A percentile compares a stretch with the other conserved stretches of the same genome.
Conservation (phyloP, 2,113 vertebrate species). For the Vireo altiloquus region DNA sequence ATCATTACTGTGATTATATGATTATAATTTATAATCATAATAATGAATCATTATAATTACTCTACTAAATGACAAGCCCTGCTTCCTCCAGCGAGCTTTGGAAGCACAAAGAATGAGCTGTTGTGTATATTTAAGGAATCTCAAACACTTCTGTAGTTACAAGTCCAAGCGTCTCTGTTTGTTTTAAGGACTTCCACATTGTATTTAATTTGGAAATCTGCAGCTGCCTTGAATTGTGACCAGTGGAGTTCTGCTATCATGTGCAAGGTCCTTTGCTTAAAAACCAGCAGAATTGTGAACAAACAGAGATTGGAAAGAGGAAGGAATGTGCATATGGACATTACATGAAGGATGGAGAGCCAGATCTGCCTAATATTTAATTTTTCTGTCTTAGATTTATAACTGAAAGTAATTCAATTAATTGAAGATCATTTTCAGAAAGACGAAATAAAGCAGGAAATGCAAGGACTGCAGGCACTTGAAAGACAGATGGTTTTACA, state of each 20-base stretch:
- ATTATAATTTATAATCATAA: slow-evolving; percentile 62
- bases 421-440: slow-evolving; percentile 1
- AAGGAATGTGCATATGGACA: neutral
- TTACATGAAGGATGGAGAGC: neutral
- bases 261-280: neutral
- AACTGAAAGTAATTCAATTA: neutral
- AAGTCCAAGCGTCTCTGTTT: neutral
- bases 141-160: neutral
- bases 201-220: neutral
- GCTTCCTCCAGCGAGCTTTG: neutral
- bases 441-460: neutral
- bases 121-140: slow-evolving; percentile 11
- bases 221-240: slow-evolving; percentile 27
- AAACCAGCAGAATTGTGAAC: neutral
- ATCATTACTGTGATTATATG: slow-evolving; percentile 54
- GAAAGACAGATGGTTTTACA: neutral
- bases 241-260: neutral
- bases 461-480: neutral
- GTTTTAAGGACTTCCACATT: slow-evolving; percentile 12
- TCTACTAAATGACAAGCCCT: slow-evolving; percentile 32
- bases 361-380: neutral
- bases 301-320: neutral
- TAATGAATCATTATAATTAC: slow-evolving; percentile 63
- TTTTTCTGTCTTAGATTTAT: slow-evolving; percentile 1
- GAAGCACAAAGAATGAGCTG: slow-evolving; percentile 24